Base-by-base conservation (phyloP, 2,888 invertebrate genomes). In the Uropetala carovei region DNA sequence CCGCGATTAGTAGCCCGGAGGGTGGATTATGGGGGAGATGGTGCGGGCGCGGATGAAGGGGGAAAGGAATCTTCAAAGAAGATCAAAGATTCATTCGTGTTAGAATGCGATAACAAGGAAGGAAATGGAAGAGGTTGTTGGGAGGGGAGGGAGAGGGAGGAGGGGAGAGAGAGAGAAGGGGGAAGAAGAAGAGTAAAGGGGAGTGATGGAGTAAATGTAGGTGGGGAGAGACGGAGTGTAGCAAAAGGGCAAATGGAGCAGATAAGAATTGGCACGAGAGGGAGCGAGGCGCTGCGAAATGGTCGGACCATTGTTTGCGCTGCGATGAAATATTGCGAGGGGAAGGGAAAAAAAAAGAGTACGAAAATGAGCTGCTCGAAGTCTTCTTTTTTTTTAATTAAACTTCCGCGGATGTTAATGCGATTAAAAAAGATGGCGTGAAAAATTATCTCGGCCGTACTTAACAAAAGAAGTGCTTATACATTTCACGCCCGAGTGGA, bases 41-140 rank as follows among this genome's bases (percentile, higher is more conserved):
- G 75, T 43, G 56, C 8, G 30, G 82, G 5, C 13, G 43, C n/a
- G 82, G 16, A 18, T 18, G 82, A 30, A 30, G 64, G 64, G 11
- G 30, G 18, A n/a, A n/a, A n/a, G 83, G 83, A 56, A 56, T 57
- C 89, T 68, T 89, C 89, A 89, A 89, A 89, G 89, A 43, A 89
- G 89, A 89, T 89, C 89, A 89, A 64, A 89, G 89, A 89, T 89
- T 89, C 89, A 68, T 89, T 68, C 89, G 64, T 89, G 89, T 89
- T 64, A 89, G 89, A 89, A 89, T 68, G 64, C 89, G 89, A 89
- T 89, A 89, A 89, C 68, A 56, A 83, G 68, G 89, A 43, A 64
- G 59, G 86, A 60, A 86, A 86, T 60, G 60, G 60, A 60, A 30
- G 59, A 60, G 57, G 27, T 14, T 82, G 30, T 43, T 27, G 82